phyloP scores from a whole-genome alignment of 2,113 vertebrate species.

The Loxodonta africana region DNA sequence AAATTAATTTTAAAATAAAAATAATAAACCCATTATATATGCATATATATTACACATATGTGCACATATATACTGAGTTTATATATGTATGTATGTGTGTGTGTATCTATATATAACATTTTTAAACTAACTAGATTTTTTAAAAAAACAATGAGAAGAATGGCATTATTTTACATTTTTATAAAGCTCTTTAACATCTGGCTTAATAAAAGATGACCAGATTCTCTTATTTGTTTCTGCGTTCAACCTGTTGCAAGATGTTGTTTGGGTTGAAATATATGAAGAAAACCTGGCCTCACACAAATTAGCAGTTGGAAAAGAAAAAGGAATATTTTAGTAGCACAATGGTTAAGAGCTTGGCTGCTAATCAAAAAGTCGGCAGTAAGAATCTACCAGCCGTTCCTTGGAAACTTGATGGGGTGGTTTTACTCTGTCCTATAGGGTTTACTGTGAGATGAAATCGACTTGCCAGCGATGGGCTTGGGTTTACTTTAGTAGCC shows the following conservation, averaged over 20 bases:
- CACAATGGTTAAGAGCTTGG: too few species aligned
- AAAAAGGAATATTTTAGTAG: background rate
- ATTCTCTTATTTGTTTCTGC: background rate
- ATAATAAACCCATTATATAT: background rate
- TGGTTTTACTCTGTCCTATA: too few species aligned
- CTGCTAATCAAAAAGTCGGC: too few species aligned
- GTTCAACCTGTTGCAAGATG: background rate
- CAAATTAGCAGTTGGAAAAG: conserved; percentile 47
- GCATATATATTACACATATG: background rate
- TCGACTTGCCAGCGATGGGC: too few species aligned
- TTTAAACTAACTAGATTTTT: conserved; percentile 16
- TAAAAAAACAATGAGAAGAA: background rate
- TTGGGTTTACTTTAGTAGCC: background rate
- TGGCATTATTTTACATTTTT: background rate
- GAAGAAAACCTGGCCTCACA: background rate
- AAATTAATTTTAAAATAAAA: conserved; percentile 44
- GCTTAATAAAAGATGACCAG: conserved; percentile 1
- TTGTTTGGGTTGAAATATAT: conserved; percentile 18
- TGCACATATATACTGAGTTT: too few species aligned
- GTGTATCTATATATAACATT: background rate
- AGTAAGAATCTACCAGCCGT: too few species aligned
- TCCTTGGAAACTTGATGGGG: too few species aligned
- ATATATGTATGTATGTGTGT: too few species aligned
- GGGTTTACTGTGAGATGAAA: too few species aligned
- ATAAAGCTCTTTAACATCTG: conserved; percentile 4